Conservation (phyloP, 2,113 vertebrate species). For the Phrynocephalus versicolor region DNA sequence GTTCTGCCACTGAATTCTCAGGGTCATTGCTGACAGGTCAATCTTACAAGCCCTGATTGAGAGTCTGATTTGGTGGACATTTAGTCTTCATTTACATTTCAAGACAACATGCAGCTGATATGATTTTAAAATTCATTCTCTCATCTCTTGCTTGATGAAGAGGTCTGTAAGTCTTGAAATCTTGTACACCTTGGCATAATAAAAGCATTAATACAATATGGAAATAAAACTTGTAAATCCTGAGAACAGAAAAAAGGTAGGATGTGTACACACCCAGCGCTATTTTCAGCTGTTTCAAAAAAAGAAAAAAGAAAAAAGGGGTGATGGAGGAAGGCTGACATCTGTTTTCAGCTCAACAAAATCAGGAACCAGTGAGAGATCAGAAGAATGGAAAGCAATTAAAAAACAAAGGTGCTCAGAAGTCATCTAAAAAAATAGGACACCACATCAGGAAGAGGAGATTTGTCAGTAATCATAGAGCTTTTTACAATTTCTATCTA, state of each 20-base stretch:
- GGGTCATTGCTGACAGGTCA: too few species aligned
- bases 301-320: too few species aligned
- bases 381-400: background rate
- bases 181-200: too few species aligned
- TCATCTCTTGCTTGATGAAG: background rate
- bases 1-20: too few species aligned
- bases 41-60: too few species aligned
- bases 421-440: background rate
- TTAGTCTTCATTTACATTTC: too few species aligned
- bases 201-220: too few species aligned
- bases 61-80: too few species aligned
- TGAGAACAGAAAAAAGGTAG: background rate
- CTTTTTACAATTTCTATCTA: background rate
- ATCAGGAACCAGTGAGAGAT: background rate
- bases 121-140: too few species aligned
- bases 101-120: too few species aligned
- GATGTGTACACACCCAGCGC: background rate
- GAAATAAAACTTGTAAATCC: background rate
- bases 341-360: background rate
- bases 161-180: background rate
- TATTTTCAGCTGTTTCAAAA: slow-evolving; percentile 1
- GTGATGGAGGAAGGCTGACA: too few species aligned
- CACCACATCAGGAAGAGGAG: background rate
- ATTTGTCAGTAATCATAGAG: too few species aligned
- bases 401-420: background rate